A percentile compares a stretch with the other conserved stretches of the same genome.
These are phyloP conservation scores for Oceanodroma leucorhoa DNA, from an alignment of 2,797 vertebrate species.

Conservation along the genomic window DNA sequence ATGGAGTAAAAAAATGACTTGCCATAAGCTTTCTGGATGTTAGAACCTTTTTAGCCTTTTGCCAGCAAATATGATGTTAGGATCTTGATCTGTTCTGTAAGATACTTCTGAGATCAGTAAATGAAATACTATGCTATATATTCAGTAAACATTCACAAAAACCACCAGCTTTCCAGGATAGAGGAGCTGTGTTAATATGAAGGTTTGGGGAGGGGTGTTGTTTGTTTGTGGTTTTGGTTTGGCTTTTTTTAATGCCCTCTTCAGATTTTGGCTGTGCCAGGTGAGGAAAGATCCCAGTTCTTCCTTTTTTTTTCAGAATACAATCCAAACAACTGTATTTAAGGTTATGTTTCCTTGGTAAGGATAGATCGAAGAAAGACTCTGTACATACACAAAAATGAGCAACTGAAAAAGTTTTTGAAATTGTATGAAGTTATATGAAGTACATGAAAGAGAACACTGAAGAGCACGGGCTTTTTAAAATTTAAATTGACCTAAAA, in stretches of 20 bases:
- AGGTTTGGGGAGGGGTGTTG: background rate
- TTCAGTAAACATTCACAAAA: background rate
- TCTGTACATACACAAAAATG: background rate
- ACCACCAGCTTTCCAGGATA: background rate
- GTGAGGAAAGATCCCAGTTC: background rate
- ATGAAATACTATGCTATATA: background rate
- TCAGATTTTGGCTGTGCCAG: background rate
- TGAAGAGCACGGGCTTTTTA: background rate
- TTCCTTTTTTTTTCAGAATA: background rate
- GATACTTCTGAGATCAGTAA: background rate
- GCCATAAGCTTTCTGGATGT: background rate
- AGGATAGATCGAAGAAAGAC: background rate
- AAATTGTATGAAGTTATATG: background rate
- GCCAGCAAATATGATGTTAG: background rate
- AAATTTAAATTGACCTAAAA: background rate
- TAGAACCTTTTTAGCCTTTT: background rate
- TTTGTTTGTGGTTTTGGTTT: background rate
- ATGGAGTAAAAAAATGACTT: background rate
- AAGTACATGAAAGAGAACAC: background rate
- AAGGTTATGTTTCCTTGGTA: background rate
- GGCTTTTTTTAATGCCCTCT: background rate
- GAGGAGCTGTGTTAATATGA: background rate
- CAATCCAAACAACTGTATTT: background rate
- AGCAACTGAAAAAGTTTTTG: background rate
- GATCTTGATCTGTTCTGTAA: background rate